Conservation (phyloP, 2,797 vertebrate species). For the Esox masquinongy region DNA sequence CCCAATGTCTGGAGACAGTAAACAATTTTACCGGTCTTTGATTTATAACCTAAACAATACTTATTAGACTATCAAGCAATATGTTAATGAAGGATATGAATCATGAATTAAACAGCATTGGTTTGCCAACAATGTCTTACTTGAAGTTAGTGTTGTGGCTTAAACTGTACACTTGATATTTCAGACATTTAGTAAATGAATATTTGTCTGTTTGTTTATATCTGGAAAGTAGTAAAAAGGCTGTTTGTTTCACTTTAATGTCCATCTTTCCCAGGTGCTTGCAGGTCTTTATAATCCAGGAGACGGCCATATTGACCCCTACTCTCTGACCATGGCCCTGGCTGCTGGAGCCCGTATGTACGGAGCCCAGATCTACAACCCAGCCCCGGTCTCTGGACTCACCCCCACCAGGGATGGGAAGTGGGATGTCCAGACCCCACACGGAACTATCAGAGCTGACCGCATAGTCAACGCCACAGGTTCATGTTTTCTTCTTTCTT, state of each 20-base stretch:
- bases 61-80: too few species aligned
- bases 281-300: conserved; percentile 93
- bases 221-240: too few species aligned
- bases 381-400: conserved; percentile 82
- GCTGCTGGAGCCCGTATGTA: conserved; percentile 94
- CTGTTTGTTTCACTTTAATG: background rate
- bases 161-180: too few species aligned
- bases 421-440: conserved; percentile 91
- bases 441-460: conserved; percentile 85
- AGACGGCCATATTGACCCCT: conserved; percentile 97
- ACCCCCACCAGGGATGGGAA: conserved; percentile 79
- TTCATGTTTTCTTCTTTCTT: conserved; percentile 53
- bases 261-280: conserved; percentile 78
- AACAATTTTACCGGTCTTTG: too few species aligned
- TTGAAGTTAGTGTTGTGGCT: too few species aligned
- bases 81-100: too few species aligned
- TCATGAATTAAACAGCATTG: too few species aligned
- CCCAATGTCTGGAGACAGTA: too few species aligned
- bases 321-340: conserved; percentile 96
- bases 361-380: conserved; percentile 88
- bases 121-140: too few species aligned
- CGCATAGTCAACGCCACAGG: conserved; percentile 91
- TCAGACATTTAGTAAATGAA: too few species aligned
- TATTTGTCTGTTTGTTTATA: too few species aligned
- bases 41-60: too few species aligned